A percentile compares a stretch with the other conserved stretches of the same genome.
These are phyloP conservation scores for Nycticorax nycticorax DNA, from an alignment of 2,113 vertebrate species.

Conservation along the genomic window DNA sequence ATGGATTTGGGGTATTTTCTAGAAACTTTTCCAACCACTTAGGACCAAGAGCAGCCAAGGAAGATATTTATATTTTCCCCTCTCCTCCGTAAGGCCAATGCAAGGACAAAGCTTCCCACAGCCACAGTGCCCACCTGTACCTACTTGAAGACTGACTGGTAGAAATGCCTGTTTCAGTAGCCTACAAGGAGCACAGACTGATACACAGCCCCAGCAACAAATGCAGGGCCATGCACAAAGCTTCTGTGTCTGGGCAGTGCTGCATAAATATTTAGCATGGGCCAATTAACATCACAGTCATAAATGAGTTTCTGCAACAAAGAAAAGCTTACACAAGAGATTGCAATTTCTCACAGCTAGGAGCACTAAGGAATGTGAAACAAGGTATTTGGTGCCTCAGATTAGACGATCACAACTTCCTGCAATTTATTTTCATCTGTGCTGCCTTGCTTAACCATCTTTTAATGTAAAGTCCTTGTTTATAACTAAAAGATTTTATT, in stretches of 20 bases:
- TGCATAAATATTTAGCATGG: background rate
- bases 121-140: background rate
- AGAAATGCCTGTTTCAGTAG: background rate
- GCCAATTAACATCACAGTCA: background rate
- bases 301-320: background rate
- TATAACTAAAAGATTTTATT: background rate
- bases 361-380: background rate
- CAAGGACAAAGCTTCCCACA: background rate
- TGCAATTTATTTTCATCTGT: background rate
- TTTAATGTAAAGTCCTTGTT: background rate
- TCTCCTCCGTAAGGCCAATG: background rate
- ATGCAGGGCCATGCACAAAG: background rate
- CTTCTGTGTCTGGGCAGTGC: background rate
- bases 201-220: background rate
- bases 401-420: background rate
- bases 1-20: background rate
- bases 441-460: background rate
- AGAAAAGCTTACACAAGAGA: background rate
- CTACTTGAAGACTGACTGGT: background rate
- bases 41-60: background rate
- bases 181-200: background rate
- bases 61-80: background rate
- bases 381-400: background rate
- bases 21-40: background rate
- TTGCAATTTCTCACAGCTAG: background rate